These are phyloP conservation scores for Aelia acuminata DNA, from an alignment of 2,888 invertebrate species.

Conservation along the genomic window DNA sequence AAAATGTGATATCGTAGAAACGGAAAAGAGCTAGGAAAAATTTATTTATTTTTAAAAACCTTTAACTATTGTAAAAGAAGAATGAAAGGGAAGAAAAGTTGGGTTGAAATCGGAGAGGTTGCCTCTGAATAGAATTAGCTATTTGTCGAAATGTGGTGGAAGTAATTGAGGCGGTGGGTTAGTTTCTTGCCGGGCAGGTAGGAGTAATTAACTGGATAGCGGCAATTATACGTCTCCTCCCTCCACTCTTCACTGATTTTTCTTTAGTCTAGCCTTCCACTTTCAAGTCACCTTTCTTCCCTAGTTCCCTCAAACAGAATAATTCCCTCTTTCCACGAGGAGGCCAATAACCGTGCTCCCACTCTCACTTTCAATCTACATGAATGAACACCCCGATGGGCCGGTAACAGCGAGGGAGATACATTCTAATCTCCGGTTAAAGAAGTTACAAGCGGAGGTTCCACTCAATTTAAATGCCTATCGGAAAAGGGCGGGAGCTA, in stretches of 20 bases:
- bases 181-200: background rate
- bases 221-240: background rate
- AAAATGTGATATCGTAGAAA: too few species aligned
- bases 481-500: background rate
- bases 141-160: conserved; percentile 21
- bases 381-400: background rate
- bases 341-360: background rate
- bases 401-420: background rate
- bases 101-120: background rate
- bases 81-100: background rate
- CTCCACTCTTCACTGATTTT: background rate
- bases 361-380: background rate
- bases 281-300: background rate
- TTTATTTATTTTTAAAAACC: too few species aligned
- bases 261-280: background rate
- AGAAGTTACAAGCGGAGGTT: background rate
- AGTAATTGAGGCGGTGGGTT: background rate
- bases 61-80: background rate
- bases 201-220: conserved; percentile 9
- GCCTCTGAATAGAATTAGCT: background rate
- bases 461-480: background rate
- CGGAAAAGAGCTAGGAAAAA: too few species aligned
- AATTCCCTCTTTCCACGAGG: background rate
- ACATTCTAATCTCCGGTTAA: background rate
- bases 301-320: background rate